Conservation (phyloP, 2,888 invertebrate genomes). For the Phengaris alcon region DNA sequence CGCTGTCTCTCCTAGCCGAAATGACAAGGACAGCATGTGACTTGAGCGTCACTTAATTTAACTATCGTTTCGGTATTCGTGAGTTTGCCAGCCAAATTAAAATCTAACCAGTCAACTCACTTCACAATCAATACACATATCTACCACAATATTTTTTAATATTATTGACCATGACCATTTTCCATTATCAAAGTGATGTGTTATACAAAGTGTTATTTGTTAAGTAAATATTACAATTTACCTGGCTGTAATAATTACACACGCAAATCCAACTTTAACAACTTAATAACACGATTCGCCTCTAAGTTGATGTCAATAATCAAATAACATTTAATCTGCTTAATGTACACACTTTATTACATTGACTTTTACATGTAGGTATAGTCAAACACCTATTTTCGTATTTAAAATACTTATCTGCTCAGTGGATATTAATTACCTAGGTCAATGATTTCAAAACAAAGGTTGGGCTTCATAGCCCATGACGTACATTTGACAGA, state of each 20-base stretch:
- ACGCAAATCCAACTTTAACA: conserved; percentile 41
- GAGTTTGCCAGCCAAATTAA: not conserved
- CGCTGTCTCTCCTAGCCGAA: too few relatives aligned
- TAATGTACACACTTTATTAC: conserved; percentile 39
- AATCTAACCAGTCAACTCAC: not conserved
- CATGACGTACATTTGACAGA: too few relatives aligned
- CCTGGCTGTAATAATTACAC: conserved; percentile 40
- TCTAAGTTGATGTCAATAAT: conserved; percentile 41
- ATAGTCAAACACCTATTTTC: too few relatives aligned
- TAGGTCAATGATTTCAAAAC: too few relatives aligned
- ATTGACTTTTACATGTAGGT: conserved; percentile 27
- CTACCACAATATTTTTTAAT: not conserved
- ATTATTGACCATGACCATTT: not conserved
- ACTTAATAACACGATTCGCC: conserved; percentile 41
- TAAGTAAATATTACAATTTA: conserved; percentile 28
- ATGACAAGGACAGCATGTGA: too few relatives aligned
- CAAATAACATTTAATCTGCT: conserved; percentile 34
- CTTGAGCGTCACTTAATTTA: too few relatives aligned
- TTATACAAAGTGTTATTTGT: conserved; percentile 30
- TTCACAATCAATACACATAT: not conserved
- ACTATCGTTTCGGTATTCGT: not conserved
- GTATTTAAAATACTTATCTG: too few relatives aligned
- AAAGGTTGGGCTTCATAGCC: too few relatives aligned
- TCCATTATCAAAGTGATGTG: conserved; percentile 28
- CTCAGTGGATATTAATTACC: too few relatives aligned